Percentiles rank a stretch among this genome's conserved stretches.
Conservation (phyloP, 2,797 vertebrate genomes). For the Mormyrus hasselquistii region DNA sequence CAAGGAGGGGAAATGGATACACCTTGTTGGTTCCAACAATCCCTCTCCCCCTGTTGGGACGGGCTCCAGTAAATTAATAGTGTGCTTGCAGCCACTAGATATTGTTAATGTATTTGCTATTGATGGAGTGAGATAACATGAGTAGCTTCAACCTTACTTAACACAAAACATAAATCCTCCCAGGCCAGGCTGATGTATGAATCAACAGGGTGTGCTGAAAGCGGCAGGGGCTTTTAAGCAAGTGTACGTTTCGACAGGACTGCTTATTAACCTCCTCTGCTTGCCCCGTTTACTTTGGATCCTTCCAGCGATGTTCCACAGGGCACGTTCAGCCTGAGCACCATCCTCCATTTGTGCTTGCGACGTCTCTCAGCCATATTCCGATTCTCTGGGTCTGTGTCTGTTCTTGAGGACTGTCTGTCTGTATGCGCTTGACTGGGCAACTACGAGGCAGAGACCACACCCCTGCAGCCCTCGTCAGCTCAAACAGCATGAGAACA, state of each 20-base stretch:
- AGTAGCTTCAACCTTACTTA: conserved; percentile 80
- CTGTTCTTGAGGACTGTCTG: background rate
- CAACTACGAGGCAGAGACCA: background rate
- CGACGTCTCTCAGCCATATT: background rate
- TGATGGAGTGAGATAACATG: conserved; percentile 78
- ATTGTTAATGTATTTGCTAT: conserved; percentile 82
- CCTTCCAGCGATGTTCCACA: background rate
- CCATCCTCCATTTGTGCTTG: background rate
- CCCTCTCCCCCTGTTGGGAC: conserved; percentile 70
- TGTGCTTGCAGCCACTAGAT: conserved; percentile 73
- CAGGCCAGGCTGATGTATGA: conserved; percentile 50
- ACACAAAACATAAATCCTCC: conserved; percentile 80
- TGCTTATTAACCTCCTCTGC: conserved; percentile 8
- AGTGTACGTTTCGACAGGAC: conserved; percentile 19
- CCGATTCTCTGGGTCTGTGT: background rate
- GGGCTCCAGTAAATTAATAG: conserved; percentile 79
- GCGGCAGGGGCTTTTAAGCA: conserved; percentile 39
- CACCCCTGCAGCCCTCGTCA: background rate
- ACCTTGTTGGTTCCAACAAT: conserved; percentile 77
- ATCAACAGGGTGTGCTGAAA: conserved; percentile 16
- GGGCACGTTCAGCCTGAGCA: background rate
- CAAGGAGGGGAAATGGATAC: conserved; percentile 70
- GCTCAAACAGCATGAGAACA: background rate
- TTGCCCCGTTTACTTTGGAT: background rate
- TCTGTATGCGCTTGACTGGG: background rate